A percentile compares a stretch with the other conserved stretches of the same genome.
phyloP scores from a whole-genome alignment of 2,888 invertebrate species.

The Brenthis daphne region DNA sequence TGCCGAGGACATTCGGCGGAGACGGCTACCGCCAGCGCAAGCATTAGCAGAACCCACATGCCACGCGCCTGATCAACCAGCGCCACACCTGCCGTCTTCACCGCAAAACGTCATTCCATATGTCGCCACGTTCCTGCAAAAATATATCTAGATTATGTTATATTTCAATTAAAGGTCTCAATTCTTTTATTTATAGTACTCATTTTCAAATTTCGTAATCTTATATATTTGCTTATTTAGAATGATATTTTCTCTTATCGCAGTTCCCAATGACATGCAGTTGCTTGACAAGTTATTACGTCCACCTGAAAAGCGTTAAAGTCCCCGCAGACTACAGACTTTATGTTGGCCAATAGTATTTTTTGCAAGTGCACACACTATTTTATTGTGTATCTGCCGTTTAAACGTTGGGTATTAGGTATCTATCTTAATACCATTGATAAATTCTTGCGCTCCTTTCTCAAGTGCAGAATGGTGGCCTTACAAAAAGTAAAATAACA shows the following conservation, averaged over 20 bases:
- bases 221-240: no score
- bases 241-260: no score
- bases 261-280: no score
- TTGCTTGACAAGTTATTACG: neutral
- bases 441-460: no score
- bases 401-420: no score
- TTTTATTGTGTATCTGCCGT: no score
- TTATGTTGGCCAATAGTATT: no score
- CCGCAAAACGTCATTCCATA: conserved; percentile 71
- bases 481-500: no score
- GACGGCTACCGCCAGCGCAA: conserved; percentile 74
- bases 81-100: conserved; percentile 69
- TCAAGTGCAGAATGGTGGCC: no score
- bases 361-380: no score
- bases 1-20: conserved; percentile 87
- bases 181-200: neutral
- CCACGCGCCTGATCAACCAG: conserved; percentile 77
- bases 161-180: conserved; percentile 3
- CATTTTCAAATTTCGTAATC: neutral
- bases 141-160: conserved; percentile 38
- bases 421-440: no score
- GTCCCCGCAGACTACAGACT: no score
- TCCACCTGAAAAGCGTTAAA: neutral
- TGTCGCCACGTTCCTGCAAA: conserved; percentile 56
- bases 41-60: conserved; percentile 82